phyloP scores from a whole-genome alignment of 1,140 invertebrate species.

The Caerostris extrusa region DNA sequence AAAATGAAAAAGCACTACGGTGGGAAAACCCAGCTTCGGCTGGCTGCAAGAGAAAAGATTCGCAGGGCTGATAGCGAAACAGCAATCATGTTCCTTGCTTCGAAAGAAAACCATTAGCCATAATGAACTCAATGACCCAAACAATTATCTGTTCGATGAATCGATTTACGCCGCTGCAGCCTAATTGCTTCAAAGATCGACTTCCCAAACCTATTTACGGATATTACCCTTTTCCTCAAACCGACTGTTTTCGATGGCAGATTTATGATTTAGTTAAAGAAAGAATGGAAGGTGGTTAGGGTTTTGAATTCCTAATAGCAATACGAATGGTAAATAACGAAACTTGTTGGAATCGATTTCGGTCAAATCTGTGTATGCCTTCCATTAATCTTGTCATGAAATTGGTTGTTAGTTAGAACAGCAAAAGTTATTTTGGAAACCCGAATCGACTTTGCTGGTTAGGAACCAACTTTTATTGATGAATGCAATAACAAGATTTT shows the following conservation, averaged over 20 bases:
- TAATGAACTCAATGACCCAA: slow-evolving; percentile 65
- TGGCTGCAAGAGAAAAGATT: not conserved
- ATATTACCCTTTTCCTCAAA: not conserved
- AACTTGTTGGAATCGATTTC: too few species aligned
- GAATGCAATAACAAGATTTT: too few species aligned
- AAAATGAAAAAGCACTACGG: not conserved
- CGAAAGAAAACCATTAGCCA: slow-evolving; percentile 32
- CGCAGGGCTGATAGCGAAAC: slow-evolving; percentile 18
- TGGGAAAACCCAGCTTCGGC: not conserved
- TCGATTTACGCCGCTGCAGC: slow-evolving; percentile 13
- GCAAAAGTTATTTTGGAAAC: too few species aligned
- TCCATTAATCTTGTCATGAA: too few species aligned
- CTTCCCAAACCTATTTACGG: not conserved
- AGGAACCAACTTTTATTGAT: too few species aligned
- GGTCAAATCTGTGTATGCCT: too few species aligned
- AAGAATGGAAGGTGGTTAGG: not conserved
- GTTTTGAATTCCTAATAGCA: not conserved
- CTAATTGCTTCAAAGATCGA: slow-evolving; percentile 37
- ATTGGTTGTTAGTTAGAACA: too few species aligned
- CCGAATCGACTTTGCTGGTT: too few species aligned
- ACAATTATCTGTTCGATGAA: slow-evolving; percentile 67
- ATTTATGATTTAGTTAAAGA: not conserved
- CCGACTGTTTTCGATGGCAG: not conserved
- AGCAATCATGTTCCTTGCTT: slow-evolving; percentile 4
- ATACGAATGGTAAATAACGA: too few species aligned